Evolutionary conservation across 2,888 invertebrate genomes (phyloP), one percentile per base, ranked within the genome.

Genomic region (Thera britannica): DNA sequence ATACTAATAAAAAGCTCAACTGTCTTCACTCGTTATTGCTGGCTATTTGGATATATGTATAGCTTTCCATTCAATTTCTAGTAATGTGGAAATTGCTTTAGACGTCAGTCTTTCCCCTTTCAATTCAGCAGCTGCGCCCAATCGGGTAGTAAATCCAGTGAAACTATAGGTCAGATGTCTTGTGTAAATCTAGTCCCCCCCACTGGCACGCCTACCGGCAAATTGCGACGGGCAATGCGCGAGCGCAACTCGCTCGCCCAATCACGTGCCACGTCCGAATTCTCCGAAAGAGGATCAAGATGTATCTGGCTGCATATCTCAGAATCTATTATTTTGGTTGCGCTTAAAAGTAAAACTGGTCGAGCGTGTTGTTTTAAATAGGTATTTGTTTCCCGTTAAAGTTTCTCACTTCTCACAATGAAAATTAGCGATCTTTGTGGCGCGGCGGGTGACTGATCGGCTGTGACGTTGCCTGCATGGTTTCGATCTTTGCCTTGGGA

Each of bases 161-260:
- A 57, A 66, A 71, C 68, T 66, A 75, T 72, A 75, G 75, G 75
- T 75, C 72, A 75, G 72, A 68, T 73, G 72, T 71, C 69, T 66
- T 66, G 70, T 70, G 73, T 72, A 75, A 75, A 78, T 77, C 77
- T 76, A 74, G 74, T 72, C 62, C 81, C 82, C 75, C 79, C 81
- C 78, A 78, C 77, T 84, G 82, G 88, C 86, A 84, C 91, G 90
- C 90, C 91, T 76, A 79, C 70, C 82, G 76, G 84, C 86, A 86
- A 89, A 87, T 87, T 86, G 86, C 87, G 85, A 78, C 81, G 83
- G 81, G 73, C 77, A 75, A 71, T 83, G 86, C 82, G 85, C 85
- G 72, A 59, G 83, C 84, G 86, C 84, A 80, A 79, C 82, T 82
- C 84, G 83, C 84, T 88, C 90, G 82, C 79, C 91, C 92, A 92